Evolutionary conservation across 1,140 invertebrate genomes (phyloP).

Genomic region (Drosophila auraria): DNA sequence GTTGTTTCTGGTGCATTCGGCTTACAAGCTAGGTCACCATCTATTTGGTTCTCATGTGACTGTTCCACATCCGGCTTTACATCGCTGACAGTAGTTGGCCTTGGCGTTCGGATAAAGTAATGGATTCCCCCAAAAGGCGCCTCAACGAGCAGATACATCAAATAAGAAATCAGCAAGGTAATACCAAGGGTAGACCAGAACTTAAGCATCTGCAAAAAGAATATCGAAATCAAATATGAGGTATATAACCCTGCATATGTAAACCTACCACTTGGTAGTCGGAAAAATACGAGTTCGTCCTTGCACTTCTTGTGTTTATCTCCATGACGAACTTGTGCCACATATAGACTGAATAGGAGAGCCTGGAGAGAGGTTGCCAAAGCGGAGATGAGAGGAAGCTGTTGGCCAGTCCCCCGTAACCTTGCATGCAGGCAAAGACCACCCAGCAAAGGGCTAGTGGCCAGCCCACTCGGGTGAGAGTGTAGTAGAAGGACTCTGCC

Average conservation of each 20-base stretch:
- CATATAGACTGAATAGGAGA: constrained; percentile 86
- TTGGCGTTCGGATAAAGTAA: neutral
- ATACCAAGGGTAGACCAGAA: constrained; percentile 53
- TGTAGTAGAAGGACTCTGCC: constrained; percentile 87
- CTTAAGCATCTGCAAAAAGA: constrained; percentile 21
- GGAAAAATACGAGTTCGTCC: constrained; percentile 50
- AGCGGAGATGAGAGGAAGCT: constrained; percentile 84
- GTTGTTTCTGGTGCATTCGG: no score
- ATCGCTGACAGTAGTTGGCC: neutral
- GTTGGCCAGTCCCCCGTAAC: constrained; percentile 87
- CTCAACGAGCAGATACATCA: constrained; percentile 46
- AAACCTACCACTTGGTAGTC: constrained; percentile 53
- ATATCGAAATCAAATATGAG: neutral
- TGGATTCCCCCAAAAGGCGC: constrained; percentile 28
- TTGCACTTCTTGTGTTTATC: constrained; percentile 26
- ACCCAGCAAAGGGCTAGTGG: constrained; percentile 88
- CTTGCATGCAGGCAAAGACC: constrained; percentile 88
- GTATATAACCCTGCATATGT: no score
- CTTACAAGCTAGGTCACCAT: neutral
- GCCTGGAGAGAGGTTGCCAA: constrained; percentile 85
- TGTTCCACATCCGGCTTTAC: neutral
- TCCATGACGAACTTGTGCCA: constrained; percentile 79
- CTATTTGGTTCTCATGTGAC: neutral
- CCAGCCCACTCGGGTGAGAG: constrained; percentile 88
- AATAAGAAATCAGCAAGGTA: constrained; percentile 35